Evolutionary conservation across 2,113 vertebrate genomes (phyloP), one percentile per base, ranked within the genome.

Genomic region (Oncorhynchus nerka): DNA sequence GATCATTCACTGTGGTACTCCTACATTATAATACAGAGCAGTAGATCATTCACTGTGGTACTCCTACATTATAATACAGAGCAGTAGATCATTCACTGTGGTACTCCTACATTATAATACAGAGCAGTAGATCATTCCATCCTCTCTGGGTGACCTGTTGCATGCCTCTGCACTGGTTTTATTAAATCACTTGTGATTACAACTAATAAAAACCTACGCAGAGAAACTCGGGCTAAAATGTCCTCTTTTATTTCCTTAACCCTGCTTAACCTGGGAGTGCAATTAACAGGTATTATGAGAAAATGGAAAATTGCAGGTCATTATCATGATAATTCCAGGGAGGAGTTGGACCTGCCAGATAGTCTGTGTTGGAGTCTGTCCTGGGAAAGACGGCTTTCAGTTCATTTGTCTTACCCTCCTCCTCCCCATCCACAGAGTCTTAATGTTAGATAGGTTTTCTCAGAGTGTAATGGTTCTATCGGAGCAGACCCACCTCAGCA

Each of bases 241-340:
- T 88, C 83, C 68, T 57, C 32, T 83, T 85, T 84, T 90, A 87
- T 92, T 93, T 89, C 79, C 75, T 88, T 92, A 94, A 93, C 91
- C 91, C 74, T 67, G 71, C 64, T 82, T 87, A 83, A 89, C 66
- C 85, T 76, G 62, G 74, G 70, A 55, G 69, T 49, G 51, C 91
- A 89, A 94, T 92, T 90, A 93, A 91, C 89, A 89, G 87, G 89
- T 88, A 86, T 67, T 87, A 86, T 85, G 84, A 90, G 85, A 88
- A 88, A 91, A 91, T 82, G 78, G 88, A 89, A 93, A 92, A 92
- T 91, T 90, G 89, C 66, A 7, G 85, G 85, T 93, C 86, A 91
- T 91, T 92, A 90, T 89, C 84, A 85, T 87, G 87, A 91, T 93
- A 92, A 94, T 91, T 90, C 92, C 86, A 87, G 85, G 74, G 32